A percentile compares a stretch with the other conserved stretches of the same genome.
Evolutionary conservation across 2,113 vertebrate genomes (phyloP).

Genomic region (Xiphorhynchus elegans): DNA sequence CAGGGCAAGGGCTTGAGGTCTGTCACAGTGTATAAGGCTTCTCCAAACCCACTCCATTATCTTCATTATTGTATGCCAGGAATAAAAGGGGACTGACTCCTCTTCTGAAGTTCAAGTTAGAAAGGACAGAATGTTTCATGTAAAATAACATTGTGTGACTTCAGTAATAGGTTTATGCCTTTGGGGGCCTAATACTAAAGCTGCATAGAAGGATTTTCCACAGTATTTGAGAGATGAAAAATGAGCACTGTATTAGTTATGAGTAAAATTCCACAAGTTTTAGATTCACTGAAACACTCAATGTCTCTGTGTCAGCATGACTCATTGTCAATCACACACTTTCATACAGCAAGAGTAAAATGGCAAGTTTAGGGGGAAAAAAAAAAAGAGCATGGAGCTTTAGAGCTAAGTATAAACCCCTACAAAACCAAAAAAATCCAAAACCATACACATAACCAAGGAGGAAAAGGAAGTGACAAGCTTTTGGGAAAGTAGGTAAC

Average conservation of each 20-base stretch:
- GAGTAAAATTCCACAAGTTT: slow-evolving; percentile 43
- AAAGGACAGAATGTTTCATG: slow-evolving; percentile 61
- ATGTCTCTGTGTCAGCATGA: neutral
- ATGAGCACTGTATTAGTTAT: slow-evolving; percentile 9
- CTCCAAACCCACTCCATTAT: slow-evolving; percentile 66
- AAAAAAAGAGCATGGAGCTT: neutral
- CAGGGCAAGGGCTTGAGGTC: slow-evolving; percentile 29
- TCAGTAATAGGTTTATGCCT: slow-evolving; percentile 64
- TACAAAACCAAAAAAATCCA: neutral
- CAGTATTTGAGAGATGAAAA: slow-evolving; percentile 42
- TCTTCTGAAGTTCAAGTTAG: slow-evolving; percentile 59
- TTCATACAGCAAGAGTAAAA: neutral
- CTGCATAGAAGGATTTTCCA: slow-evolving; percentile 50
- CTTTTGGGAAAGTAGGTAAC: neutral
- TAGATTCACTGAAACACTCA: neutral
- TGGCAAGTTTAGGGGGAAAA: neutral
- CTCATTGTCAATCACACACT: neutral
- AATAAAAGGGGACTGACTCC: slow-evolving; percentile 69
- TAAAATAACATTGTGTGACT: slow-evolving; percentile 66
- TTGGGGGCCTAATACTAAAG: slow-evolving; percentile 51
- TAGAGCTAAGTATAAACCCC: neutral
- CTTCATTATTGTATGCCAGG: slow-evolving; percentile 69
- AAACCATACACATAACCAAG: neutral
- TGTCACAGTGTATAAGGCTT: slow-evolving; percentile 58
- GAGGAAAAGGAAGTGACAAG: neutral